These are phyloP conservation scores for Synanthedon myopaeformis DNA, from an alignment of 2,888 invertebrate genomes.

Conservation along the genomic window DNA sequence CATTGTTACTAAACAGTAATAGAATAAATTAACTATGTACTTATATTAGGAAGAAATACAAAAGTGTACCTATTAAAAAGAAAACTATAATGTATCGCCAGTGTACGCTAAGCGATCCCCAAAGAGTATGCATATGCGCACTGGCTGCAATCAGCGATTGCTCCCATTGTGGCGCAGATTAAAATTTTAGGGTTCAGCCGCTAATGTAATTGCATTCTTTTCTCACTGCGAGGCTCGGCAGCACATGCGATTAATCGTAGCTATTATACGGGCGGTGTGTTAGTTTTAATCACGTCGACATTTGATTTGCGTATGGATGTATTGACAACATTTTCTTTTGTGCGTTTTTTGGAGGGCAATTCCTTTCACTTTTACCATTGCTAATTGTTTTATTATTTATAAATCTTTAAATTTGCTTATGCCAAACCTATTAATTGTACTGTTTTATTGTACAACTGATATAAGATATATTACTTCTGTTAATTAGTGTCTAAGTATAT, in stretches of 20 bases:
- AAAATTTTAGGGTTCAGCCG: constrained; percentile 69
- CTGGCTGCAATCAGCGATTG: constrained; percentile 63
- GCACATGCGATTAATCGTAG: constrained; percentile 36
- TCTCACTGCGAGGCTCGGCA: constrained; percentile 42
- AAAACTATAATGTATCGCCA: constrained; percentile 1
- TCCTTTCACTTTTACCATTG: background rate
- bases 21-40: too few relatives aligned
- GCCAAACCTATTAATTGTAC: too few relatives aligned
- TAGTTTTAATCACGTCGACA: constrained; percentile 55
- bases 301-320: constrained; percentile 17
- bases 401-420: too few relatives aligned
- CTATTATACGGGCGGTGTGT: constrained; percentile 54
- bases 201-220: constrained; percentile 68
- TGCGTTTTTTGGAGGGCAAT: constrained; percentile 7
- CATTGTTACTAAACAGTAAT: too few relatives aligned
- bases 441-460: too few relatives aligned
- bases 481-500: too few relatives aligned
- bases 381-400: too few relatives aligned
- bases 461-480: too few relatives aligned
- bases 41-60: too few relatives aligned
- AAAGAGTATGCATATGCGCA: constrained; percentile 68
- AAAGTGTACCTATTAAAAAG: too few relatives aligned
- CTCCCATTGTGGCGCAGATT: constrained; percentile 63
- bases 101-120: constrained; percentile 63
- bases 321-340: constrained; percentile 10